Conservation (phyloP, 2,888 invertebrate genomes). For the Rhagonycha lutea region DNA sequence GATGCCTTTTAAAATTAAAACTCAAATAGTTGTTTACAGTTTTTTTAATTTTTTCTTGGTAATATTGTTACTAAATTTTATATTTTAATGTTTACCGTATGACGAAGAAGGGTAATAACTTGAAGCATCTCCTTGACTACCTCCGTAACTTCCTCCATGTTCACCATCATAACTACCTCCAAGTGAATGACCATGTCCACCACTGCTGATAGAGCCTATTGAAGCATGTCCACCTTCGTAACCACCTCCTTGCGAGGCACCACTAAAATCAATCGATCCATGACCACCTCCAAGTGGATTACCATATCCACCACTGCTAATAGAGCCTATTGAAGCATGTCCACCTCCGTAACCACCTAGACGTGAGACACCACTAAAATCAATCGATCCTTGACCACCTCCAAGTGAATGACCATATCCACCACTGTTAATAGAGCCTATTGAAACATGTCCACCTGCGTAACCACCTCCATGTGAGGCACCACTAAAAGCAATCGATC, state of each 20-base stretch:
- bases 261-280: conserved; percentile 21
- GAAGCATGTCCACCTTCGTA: conserved; percentile 32
- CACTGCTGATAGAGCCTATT: conserved; percentile 19
- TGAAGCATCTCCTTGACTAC: conserved; percentile 24
- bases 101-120: conserved; percentile 45
- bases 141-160: conserved; percentile 16
- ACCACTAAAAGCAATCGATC: background rate
- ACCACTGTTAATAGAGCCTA: conserved; percentile 21
- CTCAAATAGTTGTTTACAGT: background rate
- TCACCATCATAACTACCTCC: conserved; percentile 36
- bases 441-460: conserved; percentile 27
- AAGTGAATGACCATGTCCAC: conserved; percentile 13
- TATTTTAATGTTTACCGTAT: conserved; percentile 39
- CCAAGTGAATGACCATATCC: conserved; percentile 16
- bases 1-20: background rate
- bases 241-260: conserved; percentile 29
- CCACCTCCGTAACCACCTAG: no score
- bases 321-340: no score
- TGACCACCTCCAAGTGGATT: no score
- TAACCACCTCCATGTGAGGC: conserved; percentile 34
- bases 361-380: no score
- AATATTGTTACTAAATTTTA: background rate
- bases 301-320: no score
- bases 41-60: background rate
- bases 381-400: no score